Evolutionary conservation across 2,113 vertebrate species (phyloP).

Genomic region (Panurus biarmicus): DNA sequence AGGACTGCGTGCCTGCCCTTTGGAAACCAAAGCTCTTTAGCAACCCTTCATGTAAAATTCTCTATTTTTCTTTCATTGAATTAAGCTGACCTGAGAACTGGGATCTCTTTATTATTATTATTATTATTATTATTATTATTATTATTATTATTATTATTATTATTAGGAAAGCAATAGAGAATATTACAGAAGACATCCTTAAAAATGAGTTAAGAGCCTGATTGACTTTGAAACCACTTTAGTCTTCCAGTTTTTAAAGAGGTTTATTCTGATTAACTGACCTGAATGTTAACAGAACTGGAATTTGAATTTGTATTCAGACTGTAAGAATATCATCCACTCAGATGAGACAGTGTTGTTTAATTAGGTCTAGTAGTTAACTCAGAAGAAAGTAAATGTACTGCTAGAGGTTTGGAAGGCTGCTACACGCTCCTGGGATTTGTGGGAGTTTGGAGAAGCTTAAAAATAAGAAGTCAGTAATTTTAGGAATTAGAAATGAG

Average conservation of each 20-base stretch:
- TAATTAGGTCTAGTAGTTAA: slow-evolving; percentile 79
- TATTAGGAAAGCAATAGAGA: slow-evolving; percentile 17
- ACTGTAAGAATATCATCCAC: slow-evolving; percentile 56
- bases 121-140: slow-evolving; percentile 1
- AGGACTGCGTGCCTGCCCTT: slow-evolving; percentile 48
- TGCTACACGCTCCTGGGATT: slow-evolving; percentile 52
- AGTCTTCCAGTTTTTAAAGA: slow-evolving; percentile 61
- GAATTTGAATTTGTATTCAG: slow-evolving; percentile 75
- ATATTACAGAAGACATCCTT: neutral
- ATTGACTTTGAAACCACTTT: slow-evolving; percentile 73
- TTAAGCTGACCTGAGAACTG: slow-evolving; percentile 20
- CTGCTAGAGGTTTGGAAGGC: slow-evolving; percentile 49
- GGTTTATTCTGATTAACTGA: slow-evolving; percentile 67
- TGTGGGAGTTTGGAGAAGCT: slow-evolving; percentile 53
- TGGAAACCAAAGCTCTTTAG: slow-evolving; percentile 39
- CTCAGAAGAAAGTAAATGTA: slow-evolving; percentile 60
- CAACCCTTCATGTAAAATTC: slow-evolving; percentile 33
- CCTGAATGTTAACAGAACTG: slow-evolving; percentile 69
- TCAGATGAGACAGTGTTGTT: slow-evolving; percentile 66
- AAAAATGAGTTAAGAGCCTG: slow-evolving; percentile 27
- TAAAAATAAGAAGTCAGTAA: slow-evolving; percentile 49
- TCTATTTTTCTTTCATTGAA: slow-evolving; percentile 21
- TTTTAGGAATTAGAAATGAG: slow-evolving; percentile 34
- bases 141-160: neutral
- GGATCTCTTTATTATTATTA: neutral